Evolutionary conservation across 2,113 vertebrate species (phyloP), one percentile per base, ranked within the genome.

Genomic region (Vicugna pacos): DNA sequence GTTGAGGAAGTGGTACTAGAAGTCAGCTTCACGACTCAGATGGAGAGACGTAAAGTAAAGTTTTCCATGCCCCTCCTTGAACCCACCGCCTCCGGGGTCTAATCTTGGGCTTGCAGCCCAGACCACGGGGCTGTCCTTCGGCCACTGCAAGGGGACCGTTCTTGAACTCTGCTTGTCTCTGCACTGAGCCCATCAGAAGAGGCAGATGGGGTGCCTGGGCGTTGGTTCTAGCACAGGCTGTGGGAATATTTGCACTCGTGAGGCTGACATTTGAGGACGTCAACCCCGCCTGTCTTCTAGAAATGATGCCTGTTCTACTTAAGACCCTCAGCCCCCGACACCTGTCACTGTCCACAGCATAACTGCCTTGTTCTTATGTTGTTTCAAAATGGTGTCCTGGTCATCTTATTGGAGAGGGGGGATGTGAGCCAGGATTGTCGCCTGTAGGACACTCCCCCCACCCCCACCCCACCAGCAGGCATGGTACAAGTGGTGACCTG

Each of bases 181-280:
- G 1, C 1, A 0, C 48, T 10, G 62, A 24, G 58, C 58, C 16
- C 2, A 1, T 7, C 1, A 0, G 2, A 5, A 0, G 46, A 56
- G 54, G 42, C 20, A 13, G 67, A 1, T 11, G 28, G 46, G 13
- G 12, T 8, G 6, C 17, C 42, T 1, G 38, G 48, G n/a, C 4
- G 0, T 0, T 20, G 19, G n/a, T 54, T 19, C 83, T 5, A 3
- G 52, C 65, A 0, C 1, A 13, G 79, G 72, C 32, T 16, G 13
- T 7, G 56, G 70, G n/a, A 11, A 9, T 4, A 1, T 24, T 16
- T 80, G 50, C 30, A 6, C 56, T 30, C 19, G 13, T n/a, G 30
- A 62, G 32, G 62, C n/a, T 54, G 10, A 20, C 16, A 15, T 15
- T 7, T 20, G 3, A 22, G 26, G 62, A 6, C 11, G 5, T 1